Base-by-base conservation (phyloP, 2,797 vertebrate genomes). In the Rhinichthys osculus region DNA sequence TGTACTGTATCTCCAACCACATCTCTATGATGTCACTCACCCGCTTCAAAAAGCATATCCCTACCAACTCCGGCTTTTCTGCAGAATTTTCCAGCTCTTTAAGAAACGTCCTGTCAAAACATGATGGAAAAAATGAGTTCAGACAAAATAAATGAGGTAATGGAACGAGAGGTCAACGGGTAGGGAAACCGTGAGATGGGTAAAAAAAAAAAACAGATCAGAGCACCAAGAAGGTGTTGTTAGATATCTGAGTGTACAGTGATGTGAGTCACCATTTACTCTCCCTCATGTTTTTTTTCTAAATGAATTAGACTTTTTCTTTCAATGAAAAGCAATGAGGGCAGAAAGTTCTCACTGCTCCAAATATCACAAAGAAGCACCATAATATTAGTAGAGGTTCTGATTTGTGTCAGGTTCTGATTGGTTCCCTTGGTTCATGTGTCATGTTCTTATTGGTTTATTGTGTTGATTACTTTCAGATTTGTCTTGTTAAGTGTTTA, bases 31-130 rank as follows among this genome's bases (percentile, higher is more conserved):
- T 52, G 77, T 80, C 86, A 95, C 96, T 96, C 94, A 99, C 98
- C 92, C 97, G 96, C 93, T 98, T 98, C 91, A 99, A 94, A 92
- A 99, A 99, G 88, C 97, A 98, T 44, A 92, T 95, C 88, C 97
- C 97, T 84, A 99, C 96, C 89, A 97, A 93, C 89, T 98, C 96
- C 4, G 97, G 97, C 86, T 96, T 97, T 93, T 98, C 97, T 7
- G 93, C 93, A 82, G 97, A 97, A 87, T 97, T 97, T 93, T 97
- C 97, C 92, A 99, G 91, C 89, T 99, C 98, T 93, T 96, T 96
- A 38, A 97, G 94, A 94, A 99, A 98, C 67, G 96, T 98, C 92
- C 98, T 99, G 88, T 69, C 78, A 88, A 87, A 27, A 66, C 9
- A 88, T 69, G 84, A 1, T 73, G 7, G 50, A n/a, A 66, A 27